Percentiles rank a stretch among this genome's conserved stretches.
These are phyloP conservation scores for Eremophila alpestris DNA, from an alignment of 2,797 vertebrate genomes.

Conservation along the genomic window DNA sequence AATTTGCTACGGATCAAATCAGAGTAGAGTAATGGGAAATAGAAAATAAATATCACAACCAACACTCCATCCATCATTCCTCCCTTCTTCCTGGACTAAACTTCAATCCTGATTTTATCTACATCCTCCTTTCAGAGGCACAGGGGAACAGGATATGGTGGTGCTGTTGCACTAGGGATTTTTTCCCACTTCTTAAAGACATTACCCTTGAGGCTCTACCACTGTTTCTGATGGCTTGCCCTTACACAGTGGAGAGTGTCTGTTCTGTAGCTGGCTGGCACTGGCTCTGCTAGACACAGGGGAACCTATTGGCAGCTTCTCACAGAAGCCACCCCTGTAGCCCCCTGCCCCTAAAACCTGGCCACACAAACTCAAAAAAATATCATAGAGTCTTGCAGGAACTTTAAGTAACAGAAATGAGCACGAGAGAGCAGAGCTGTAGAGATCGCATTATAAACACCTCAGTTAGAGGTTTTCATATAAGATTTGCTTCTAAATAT, in stretches of 20 bases:
- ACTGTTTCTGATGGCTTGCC: fast-evolving
- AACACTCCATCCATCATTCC: too few relatives aligned
- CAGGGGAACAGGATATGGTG: not conserved
- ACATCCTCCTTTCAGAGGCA: fast-evolving
- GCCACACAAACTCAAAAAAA: not conserved
- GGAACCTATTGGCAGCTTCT: not conserved
- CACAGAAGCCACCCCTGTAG: not conserved
- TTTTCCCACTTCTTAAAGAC: fast-evolving
- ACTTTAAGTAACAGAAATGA: not conserved
- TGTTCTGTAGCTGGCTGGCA: fast-evolving
- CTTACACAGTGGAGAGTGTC: not conserved
- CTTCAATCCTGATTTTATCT: not conserved
- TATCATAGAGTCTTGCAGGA: not conserved
- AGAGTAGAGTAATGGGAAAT: not conserved
- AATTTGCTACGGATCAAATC: not conserved
- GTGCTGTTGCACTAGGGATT: not conserved
- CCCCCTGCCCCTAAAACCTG: not conserved
- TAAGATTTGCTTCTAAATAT: not conserved
- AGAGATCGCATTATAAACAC: not conserved
- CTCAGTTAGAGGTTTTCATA: not conserved
- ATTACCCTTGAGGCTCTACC: not conserved
- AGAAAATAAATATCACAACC: not conserved
- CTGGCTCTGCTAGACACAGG: not conserved
- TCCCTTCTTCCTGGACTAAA: not conserved
- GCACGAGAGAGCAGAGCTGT: not conserved